phyloP scores from a whole-genome alignment of 2,797 vertebrate genomes.

The Phrynocephalus guinanensis region DNA sequence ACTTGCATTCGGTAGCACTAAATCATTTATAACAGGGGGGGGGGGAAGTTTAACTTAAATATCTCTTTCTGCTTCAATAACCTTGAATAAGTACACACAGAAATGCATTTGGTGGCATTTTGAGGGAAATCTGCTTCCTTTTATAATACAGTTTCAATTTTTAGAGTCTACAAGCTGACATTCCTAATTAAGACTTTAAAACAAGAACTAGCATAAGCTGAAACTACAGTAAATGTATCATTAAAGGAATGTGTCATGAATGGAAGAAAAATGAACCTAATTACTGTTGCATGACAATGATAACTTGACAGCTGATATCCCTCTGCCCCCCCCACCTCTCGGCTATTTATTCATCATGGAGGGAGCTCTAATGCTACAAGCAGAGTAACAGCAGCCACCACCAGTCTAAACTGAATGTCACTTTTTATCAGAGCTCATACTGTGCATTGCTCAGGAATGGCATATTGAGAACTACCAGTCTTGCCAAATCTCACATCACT shows the following conservation, averaged over 20 bases:
- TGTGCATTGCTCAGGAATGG: too few relatives aligned
- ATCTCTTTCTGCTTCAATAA: neutral
- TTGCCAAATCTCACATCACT: too few relatives aligned
- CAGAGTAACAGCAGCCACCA: neutral
- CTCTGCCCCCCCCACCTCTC: neutral
- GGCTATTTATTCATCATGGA: neutral
- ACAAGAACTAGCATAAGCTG: neutral
- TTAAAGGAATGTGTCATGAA: neutral
- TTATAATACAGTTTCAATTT: neutral
- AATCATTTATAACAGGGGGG: too few relatives aligned
- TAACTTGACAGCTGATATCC: neutral
- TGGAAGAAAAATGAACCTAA: neutral
- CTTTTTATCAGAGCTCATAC: too few relatives aligned
- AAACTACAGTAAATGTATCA: neutral
- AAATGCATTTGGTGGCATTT: neutral
- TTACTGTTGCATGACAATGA: neutral
- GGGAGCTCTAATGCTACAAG: neutral
- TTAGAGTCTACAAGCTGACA: neutral
- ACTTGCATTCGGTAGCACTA: too few relatives aligned
- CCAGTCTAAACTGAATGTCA: neutral
- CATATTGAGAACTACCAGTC: too few relatives aligned
- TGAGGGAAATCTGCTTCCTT: neutral
- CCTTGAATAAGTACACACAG: neutral
- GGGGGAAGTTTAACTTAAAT: neutral
- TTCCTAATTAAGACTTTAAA: neutral